Evolutionary conservation across 1,140 invertebrate species (phyloP), one percentile per base, ranked within the genome.

Genomic region (Aphelenchoides avenae): DNA sequence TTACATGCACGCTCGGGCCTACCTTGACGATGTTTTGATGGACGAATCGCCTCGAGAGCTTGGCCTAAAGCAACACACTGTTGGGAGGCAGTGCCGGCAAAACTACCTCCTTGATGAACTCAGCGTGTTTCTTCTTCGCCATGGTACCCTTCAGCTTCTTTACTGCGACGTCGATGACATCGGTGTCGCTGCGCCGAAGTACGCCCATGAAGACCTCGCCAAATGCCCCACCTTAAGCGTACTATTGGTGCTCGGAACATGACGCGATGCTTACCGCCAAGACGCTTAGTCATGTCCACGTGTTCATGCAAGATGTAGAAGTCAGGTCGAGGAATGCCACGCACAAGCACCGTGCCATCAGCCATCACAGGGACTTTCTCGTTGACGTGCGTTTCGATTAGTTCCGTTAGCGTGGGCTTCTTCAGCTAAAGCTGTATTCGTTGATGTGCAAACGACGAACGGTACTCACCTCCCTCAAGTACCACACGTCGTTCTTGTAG

Each of bases 21-120:
- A n/a, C 84, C 70, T 89, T 86, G 4, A 93, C 90, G 66, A 93
- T 89, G 77, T 97, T 96, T 0, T 89, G 89, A 81, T 97, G 92
- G 78, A 94, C 87, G 76, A 96, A 96, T 76, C 95, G 91, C 71
- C 93, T 93, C 3, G 96, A 81, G 54, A 96, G 94, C 60, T 90
- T 81, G 0, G 91, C 91, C n/a, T n/a, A n/a, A n/a, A n/a, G n/a
- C n/a, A n/a, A n/a, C 77, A 95, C 91, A 15, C 24, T 18, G 24
- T 18, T 39, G 18, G 37, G 18, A 1, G 1, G 3, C 15, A 39
- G 18, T 39, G 1, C 1, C 24, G 18, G 24, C 15, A 39, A 2
- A 18, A 15, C 24, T 20, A 18, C 20, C 51, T 51, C 52, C 20
- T 54, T 57, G 26, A 66, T 52, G 80, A 96, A 96, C 67, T 94